Conservation (phyloP, 2,888 invertebrate genomes). For the Drosophila paramelanica region DNA sequence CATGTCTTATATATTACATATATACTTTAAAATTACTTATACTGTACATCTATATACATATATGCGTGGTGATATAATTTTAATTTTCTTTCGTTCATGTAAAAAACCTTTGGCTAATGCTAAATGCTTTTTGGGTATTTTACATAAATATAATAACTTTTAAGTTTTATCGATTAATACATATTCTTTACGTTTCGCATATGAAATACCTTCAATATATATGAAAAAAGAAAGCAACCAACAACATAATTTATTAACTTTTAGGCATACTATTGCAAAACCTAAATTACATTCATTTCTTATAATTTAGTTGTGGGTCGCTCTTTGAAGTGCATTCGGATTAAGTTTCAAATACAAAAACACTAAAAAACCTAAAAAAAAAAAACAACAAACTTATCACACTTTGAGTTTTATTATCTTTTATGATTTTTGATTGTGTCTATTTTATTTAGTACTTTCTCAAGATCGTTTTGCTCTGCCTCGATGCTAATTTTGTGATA, state of each 20-base stretch:
- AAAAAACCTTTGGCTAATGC: slow-evolving; percentile 22
- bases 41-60: slow-evolving; percentile 34
- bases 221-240: slow-evolving; percentile 2
- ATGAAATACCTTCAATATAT: slow-evolving; percentile 72
- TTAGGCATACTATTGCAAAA: slow-evolving; percentile 49
- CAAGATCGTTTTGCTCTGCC: slow-evolving; percentile 65
- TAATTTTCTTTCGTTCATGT: slow-evolving; percentile 64
- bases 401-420: slow-evolving; percentile 77
- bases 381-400: slow-evolving; percentile 53
- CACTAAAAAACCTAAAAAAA: slow-evolving; percentile 45
- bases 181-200: slow-evolving; percentile 56
- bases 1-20: slow-evolving; percentile 25
- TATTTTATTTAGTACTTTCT: slow-evolving; percentile 14
- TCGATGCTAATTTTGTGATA: slow-evolving; percentile 79
- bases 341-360: slow-evolving; percentile 65
- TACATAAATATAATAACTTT: slow-evolving; percentile 23
- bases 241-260: slow-evolving; percentile 63
- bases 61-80: slow-evolving; percentile 81
- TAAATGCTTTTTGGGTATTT: slow-evolving; percentile 22
- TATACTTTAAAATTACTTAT: slow-evolving; percentile 32
- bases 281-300: slow-evolving; percentile 56
- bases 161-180: slow-evolving; percentile 47
- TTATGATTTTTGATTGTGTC: slow-evolving; percentile 4
- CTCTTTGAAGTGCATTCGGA: slow-evolving; percentile 59
- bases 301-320: slow-evolving; percentile 46